Conservation (phyloP, 2,888 invertebrate species). For the Ptycholaimellus sp. region DNA sequence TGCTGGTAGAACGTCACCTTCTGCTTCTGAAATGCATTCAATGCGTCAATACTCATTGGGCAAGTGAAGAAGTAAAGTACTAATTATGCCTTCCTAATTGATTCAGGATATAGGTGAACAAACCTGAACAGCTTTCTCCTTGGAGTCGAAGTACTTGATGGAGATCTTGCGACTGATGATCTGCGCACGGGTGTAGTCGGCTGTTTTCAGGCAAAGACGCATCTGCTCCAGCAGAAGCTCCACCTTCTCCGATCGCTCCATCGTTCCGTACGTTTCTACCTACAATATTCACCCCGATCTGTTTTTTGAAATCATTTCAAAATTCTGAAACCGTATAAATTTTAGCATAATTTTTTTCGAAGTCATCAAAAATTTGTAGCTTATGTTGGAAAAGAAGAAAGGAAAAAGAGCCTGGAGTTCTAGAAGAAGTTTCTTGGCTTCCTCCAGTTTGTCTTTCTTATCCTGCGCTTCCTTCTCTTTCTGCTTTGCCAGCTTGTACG, state of each 20-base stretch:
- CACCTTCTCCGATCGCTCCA: constrained; percentile 81
- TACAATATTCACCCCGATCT: constrained; percentile 9
- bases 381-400: background rate
- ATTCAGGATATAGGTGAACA: no score
- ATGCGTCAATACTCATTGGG: background rate
- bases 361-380: background rate
- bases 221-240: constrained; percentile 90
- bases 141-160: constrained; percentile 68
- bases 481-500: constrained; percentile 40
- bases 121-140: constrained; percentile 11
- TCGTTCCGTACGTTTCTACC: constrained; percentile 85
- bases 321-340: background rate
- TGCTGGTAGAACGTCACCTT: constrained; percentile 49
- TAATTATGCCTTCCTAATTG: background rate
- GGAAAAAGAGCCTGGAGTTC: constrained; percentile 46
- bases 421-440: constrained; percentile 71
- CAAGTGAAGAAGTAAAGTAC: background rate
- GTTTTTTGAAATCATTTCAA: background rate
- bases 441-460: constrained; percentile 41
- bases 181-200: constrained; percentile 83
- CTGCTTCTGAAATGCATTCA: constrained; percentile 31
- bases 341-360: background rate
- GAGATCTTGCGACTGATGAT: constrained; percentile 97
- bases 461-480: no score
- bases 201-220: constrained; percentile 72